phyloP scores from a whole-genome alignment of 2,113 vertebrate genomes.

The Upupa epops region DNA sequence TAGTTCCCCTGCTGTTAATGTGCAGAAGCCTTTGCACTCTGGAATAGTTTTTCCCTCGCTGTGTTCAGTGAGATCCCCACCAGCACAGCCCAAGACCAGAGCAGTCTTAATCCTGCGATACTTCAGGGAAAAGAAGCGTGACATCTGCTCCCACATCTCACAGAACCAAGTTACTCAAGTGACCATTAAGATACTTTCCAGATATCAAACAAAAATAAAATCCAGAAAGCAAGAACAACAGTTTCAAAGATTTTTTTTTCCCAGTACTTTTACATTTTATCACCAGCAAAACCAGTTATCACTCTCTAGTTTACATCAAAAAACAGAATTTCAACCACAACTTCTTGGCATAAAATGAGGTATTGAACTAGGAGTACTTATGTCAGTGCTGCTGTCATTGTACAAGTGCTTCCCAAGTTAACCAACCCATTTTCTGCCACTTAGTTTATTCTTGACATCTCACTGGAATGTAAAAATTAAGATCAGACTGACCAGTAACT shows the following conservation, averaged over 20 bases:
- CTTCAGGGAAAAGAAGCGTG: neutral
- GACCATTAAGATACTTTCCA: neutral
- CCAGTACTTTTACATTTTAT: neutral
- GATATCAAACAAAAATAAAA: neutral
- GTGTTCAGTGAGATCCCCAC: fast-evolving
- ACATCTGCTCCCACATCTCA: neutral
- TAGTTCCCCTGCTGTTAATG: neutral
- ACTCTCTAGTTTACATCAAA: neutral
- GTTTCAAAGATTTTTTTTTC: neutral
- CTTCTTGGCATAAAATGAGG: neutral
- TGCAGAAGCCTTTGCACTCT: neutral
- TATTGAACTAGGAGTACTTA: neutral
- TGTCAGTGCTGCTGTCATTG: neutral
- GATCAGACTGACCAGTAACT: neutral
- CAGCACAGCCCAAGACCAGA: neutral
- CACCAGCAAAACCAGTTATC: neutral
- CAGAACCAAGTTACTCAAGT: neutral
- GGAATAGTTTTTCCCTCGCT: neutral
- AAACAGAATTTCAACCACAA: neutral
- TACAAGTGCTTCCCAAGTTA: neutral
- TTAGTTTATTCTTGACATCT: neutral
- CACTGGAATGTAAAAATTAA: neutral
- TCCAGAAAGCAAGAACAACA: neutral
- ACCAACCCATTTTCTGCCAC: neutral
- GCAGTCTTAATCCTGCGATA: neutral